Base-by-base conservation (phyloP, 2,113 vertebrate species). In the Sebastes fasciatus region DNA sequence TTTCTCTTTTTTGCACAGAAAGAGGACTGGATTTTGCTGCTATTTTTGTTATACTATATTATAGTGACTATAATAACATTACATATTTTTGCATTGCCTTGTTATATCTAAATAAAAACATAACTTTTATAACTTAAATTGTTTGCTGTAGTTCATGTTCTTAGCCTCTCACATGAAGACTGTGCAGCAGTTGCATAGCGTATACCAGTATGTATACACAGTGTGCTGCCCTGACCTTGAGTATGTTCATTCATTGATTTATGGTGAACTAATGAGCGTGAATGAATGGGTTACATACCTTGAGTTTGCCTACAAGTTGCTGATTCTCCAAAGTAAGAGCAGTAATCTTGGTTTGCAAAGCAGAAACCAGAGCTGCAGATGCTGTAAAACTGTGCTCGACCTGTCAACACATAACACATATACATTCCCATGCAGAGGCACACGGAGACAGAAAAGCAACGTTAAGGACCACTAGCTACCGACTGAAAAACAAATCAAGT, bases 261-360 rank as follows among this genome's bases (percentile, higher is more conserved):
- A 45, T 2, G 14, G 19, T 48, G 40, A 55, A 70, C 63, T 74
- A 34, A 4, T 34, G 26, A 84, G 23, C 12, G 57, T 71, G 6
- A 77, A n/a, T 80, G n/a, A 69, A 45, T 49, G 54, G 2, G 12
- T 12, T 45, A 34, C 87, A 60, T 72, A 99, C 98, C 96, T 98
- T 97, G 55, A 98, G 91, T 92, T 96, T 97, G 79, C 96, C 94
- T 70, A 96, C 95, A 61, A 99, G 94, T 80, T 98, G 97, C 89
- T 98, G 98, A 90, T 99, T 99, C 91, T 98, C 97, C 89, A 97
- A 77, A 21, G 97, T 97, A 14, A 99, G 96, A 84, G 96, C 96
- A 60, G 95, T 94, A 79, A 99, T 96, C 94, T 97, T 97, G 82
- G 97, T 96, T 95, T 99, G 97, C 80, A 99, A 94, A 40, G 96